Base-by-base conservation (phyloP, 2,888 invertebrate species). In the Hemicrepidius hirtus region DNA sequence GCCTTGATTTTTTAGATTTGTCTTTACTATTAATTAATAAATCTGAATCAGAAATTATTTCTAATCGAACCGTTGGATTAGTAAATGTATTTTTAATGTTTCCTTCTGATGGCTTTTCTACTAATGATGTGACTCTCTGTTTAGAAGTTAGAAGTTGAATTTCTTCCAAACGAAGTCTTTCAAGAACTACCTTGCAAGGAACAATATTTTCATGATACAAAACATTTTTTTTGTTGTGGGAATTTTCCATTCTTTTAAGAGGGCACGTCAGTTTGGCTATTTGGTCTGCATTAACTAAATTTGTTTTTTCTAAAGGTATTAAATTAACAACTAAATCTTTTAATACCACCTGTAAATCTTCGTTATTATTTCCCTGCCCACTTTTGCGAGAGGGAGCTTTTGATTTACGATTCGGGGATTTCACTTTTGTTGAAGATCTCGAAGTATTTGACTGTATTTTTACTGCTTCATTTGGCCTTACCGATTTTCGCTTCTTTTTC, bases 231-330 rank as follows among this genome's bases (percentile, higher is more conserved):
- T n/a, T 41, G 13, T 16, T 2, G 6, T 13, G n/a, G 5, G 16
- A 41, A 5, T 13, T n/a, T 6, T 13, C 13, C 13, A 6, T 13
- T n/a, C n/a, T 3, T 2, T 13, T 6, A 41, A 13, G 13, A 41
- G 40, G 13, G 2, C n/a, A 6, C 13, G 2, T 0, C 40, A 1
- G 40, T 2, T 41, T 41, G 40, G 1, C 13, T 41, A n/a, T 2
- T 32, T 63, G 63, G 1, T 28, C 9, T 13, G 28, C 28, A 10
- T 21, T 57, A 9, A 66, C 16, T 57, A 66, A 57, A 57, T 66
- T 57, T 28, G 66, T 66, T 40, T 66, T 55, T 57, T 66, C 66
- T 13, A 66, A 28, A 13, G 66, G 57, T 10, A 57, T 13, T 66
- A 66, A 41, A 44, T 41, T 40, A 3, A 66, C 44, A 28, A 28